These are phyloP conservation scores for Platyura marginata DNA, from an alignment of 1,140 invertebrate genomes.

Conservation along the genomic window DNA sequence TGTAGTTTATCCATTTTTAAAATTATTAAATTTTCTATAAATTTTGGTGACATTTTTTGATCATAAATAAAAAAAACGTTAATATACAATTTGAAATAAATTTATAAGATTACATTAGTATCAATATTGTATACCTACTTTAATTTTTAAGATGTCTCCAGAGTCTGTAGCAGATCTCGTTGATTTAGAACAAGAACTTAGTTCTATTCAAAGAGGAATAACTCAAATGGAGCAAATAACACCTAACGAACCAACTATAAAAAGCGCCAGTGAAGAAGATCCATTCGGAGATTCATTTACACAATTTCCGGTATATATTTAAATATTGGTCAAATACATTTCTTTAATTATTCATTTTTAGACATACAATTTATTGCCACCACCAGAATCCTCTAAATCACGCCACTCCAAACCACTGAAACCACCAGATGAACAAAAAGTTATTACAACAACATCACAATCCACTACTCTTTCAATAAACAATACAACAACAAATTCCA, in stretches of 20 bases:
- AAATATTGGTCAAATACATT: too few species aligned
- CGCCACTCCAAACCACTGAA: conserved; percentile 16
- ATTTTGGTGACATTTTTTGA: too few species aligned
- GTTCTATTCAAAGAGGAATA: conserved; percentile 71
- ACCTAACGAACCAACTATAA: conserved; percentile 41
- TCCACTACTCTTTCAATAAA: not conserved
- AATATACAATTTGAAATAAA: too few species aligned
- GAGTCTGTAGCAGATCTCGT: conserved; percentile 62
- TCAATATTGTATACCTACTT: too few species aligned
- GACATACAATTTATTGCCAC: conserved; percentile 36
- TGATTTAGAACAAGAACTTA: conserved; percentile 83
- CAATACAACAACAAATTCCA: not conserved
- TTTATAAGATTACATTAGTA: too few species aligned
- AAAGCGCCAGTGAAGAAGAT: conserved; percentile 33
- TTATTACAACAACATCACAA: not conserved
- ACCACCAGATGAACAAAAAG: conserved; percentile 4
- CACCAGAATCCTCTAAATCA: conserved; percentile 26
- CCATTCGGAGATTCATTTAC: conserved; percentile 70
- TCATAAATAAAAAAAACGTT: too few species aligned
- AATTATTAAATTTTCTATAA: too few species aligned
- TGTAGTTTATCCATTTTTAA: too few species aligned
- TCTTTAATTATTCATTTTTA: too few species aligned
- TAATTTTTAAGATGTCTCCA: conserved; percentile 24
- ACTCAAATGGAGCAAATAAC: conserved; percentile 74
- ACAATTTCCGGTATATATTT: conserved; percentile 32